Conservation (phyloP, 2,113 vertebrate species). For the Eretmodus cyanostictus region DNA sequence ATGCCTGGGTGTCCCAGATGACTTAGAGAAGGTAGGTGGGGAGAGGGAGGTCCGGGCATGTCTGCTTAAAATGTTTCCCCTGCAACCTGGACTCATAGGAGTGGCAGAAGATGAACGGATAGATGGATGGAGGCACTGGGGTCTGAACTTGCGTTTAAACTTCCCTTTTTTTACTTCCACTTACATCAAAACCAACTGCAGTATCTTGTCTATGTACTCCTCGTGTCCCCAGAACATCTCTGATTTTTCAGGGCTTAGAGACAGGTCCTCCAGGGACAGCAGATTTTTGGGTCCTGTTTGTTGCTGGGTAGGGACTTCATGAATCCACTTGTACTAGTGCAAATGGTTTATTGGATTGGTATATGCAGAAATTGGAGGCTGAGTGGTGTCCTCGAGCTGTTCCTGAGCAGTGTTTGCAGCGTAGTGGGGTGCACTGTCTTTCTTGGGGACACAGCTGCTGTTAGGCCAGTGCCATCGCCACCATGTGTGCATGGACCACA, state of each 20-base stretch:
- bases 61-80: not conserved
- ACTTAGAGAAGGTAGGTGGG: not conserved
- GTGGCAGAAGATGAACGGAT: not conserved
- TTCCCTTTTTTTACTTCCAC: not conserved
- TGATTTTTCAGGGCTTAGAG: not conserved
- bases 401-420: not conserved
- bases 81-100: not conserved
- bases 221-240: not conserved
- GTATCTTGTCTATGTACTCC: not conserved
- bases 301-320: not conserved
- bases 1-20: not conserved
- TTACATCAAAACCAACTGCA: not conserved
- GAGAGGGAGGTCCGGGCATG: not conserved
- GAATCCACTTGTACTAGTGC: not conserved
- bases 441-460: not conserved
- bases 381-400: not conserved
- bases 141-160: not conserved
- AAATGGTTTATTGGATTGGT: not conserved
- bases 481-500: not conserved
- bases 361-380: not conserved
- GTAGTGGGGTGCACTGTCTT: not conserved
- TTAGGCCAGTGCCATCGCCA: not conserved
- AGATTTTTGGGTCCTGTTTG: not conserved
- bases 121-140: not conserved
- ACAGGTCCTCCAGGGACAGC: not conserved